These are phyloP conservation scores for Macropodus opercularis DNA, from an alignment of 2,797 vertebrate species.

Conservation along the genomic window DNA sequence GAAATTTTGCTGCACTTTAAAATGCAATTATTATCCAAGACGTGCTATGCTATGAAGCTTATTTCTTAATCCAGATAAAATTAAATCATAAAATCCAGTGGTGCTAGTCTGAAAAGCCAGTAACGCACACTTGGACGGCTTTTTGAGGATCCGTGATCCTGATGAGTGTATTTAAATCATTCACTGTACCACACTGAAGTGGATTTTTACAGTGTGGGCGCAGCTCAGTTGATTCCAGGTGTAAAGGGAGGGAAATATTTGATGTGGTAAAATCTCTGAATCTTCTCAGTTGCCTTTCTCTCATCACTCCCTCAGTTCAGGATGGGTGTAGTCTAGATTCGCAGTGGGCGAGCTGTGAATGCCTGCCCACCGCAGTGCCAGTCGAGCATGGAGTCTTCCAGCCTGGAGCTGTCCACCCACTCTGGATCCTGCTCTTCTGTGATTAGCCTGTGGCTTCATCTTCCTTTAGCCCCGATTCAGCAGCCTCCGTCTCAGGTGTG, in stretches of 20 bases:
- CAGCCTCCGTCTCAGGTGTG: slow-evolving; percentile 47
- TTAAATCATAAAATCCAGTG: not conserved
- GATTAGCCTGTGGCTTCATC: slow-evolving; percentile 43
- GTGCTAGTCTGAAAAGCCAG: not conserved
- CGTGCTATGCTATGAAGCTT: not conserved
- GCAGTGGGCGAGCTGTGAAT: slow-evolving; percentile 50
- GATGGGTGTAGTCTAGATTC: slow-evolving; percentile 58
- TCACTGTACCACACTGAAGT: too few species aligned
- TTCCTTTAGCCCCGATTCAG: slow-evolving; percentile 30
- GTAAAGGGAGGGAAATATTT: slow-evolving; percentile 21
- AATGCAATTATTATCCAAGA: not conserved
- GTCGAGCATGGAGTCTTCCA: slow-evolving; percentile 46
- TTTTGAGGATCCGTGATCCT: too few species aligned
- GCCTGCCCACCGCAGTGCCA: slow-evolving; percentile 54
- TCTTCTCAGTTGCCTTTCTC: slow-evolving; percentile 29
- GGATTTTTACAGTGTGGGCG: not conserved
- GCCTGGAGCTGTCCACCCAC: slow-evolving; percentile 68
- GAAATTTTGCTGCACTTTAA: too few species aligned
- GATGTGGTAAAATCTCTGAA: slow-evolving; percentile 30
- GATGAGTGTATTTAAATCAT: too few species aligned
- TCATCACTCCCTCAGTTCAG: slow-evolving; percentile 29
- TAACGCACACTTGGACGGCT: not conserved
- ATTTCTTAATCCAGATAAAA: not conserved
- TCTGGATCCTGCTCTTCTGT: slow-evolving; percentile 47
- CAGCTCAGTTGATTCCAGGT: slow-evolving; percentile 17